Conservation (phyloP, 2,797 vertebrate genomes). For the Chelonia mydas region DNA sequence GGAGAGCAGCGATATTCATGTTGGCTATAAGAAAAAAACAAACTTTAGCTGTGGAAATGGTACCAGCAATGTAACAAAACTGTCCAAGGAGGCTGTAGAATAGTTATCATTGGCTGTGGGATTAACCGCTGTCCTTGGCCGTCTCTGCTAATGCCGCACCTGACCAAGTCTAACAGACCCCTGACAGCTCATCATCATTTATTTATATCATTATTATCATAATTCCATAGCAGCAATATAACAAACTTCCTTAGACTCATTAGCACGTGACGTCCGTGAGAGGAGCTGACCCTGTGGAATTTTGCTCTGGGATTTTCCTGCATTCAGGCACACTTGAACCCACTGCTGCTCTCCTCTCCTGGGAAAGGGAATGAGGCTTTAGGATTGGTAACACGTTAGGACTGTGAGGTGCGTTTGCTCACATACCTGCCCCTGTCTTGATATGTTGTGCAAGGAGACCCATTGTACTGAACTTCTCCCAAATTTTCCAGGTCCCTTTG, state of each 20-base stretch:
- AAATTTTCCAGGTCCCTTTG: not conserved
- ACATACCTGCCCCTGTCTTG: not conserved
- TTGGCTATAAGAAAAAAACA: not conserved
- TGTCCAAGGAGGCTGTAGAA: not conserved
- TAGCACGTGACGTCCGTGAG: not conserved
- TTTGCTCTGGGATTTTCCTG: not conserved
- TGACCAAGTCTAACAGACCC: not conserved
- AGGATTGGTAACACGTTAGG: not conserved
- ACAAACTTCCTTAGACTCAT: not conserved
- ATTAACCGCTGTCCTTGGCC: not conserved
- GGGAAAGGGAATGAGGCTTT: not conserved
- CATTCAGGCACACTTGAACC: not conserved
- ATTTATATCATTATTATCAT: constrained; percentile 24
- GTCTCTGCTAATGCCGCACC: constrained; percentile 7
- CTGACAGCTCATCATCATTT: not conserved
- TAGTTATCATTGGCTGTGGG: not conserved
- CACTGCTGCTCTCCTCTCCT: not conserved
- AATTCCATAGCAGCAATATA: not conserved
- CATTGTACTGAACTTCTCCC: not conserved
- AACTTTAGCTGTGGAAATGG: not conserved
- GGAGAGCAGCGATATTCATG: not conserved
- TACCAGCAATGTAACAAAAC: not conserved
- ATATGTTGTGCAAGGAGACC: not conserved
- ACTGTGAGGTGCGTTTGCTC: not conserved
- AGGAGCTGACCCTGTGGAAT: not conserved